A percentile compares a stretch with the other conserved stretches of the same genome.
These are phyloP conservation scores for Scortum barcoo DNA, from an alignment of 2,113 vertebrate genomes.

Conservation along the genomic window DNA sequence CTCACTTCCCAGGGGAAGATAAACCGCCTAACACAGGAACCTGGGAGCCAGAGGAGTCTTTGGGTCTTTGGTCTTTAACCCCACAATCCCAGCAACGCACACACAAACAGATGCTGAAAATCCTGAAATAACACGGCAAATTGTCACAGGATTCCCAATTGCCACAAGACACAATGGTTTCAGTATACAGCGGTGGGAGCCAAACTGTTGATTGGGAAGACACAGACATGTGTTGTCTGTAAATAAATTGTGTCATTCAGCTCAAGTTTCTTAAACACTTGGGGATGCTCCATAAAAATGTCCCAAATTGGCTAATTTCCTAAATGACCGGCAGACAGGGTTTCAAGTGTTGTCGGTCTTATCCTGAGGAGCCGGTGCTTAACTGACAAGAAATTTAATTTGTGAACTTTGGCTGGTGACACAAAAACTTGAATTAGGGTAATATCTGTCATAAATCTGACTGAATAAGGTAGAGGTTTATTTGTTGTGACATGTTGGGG, in stretches of 20 bases:
- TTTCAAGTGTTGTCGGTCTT: conserved; percentile 45
- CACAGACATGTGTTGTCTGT: conserved; percentile 52
- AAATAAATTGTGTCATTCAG: conserved; percentile 58
- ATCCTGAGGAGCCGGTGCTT: conserved; percentile 21
- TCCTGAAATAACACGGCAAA: conserved; percentile 22
- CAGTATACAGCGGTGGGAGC: conserved; percentile 11
- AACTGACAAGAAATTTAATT: conserved; percentile 66
- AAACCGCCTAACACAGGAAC: conserved; percentile 62
- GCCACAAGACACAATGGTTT: conserved; percentile 7
- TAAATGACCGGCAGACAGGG: conserved; percentile 57
- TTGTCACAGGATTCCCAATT: conserved; percentile 35
- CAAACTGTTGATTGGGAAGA: conserved; percentile 35
- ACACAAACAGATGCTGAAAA: conserved; percentile 47
- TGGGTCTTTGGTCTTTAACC: conserved; percentile 57
- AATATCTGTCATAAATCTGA: conserved; percentile 48
- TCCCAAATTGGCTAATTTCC: conserved; percentile 64
- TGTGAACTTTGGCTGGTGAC: conserved; percentile 31
- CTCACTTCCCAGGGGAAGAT: conserved; percentile 66
- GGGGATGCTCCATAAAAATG: conserved; percentile 49
- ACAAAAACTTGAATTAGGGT: conserved; percentile 25
- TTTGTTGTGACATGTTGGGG: conserved; percentile 50
- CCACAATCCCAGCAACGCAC: conserved; percentile 30
- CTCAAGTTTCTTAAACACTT: conserved; percentile 44
- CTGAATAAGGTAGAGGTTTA: conserved; percentile 36
- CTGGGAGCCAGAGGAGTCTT: conserved; percentile 52